Conservation (phyloP, 2,888 invertebrate species). For the Harmothoe impar region DNA sequence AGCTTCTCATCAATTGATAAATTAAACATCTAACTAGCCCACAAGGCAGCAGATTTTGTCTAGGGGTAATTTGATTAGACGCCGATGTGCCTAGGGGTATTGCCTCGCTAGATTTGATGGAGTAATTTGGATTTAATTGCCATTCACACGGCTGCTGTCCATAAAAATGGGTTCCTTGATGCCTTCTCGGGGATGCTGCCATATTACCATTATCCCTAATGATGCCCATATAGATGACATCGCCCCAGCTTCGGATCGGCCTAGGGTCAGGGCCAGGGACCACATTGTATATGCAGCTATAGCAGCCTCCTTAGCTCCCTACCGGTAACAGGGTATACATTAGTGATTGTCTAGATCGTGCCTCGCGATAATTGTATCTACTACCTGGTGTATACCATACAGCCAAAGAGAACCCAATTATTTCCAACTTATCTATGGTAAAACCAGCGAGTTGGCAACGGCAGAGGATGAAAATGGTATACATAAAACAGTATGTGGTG, state of each 20-base stretch:
- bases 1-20: slow-evolving; percentile 54
- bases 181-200: not conserved
- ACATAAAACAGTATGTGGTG: not conserved
- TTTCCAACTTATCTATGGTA: not conserved
- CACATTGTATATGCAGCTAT: slow-evolving; percentile 48
- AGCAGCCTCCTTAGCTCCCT: not conserved
- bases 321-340: slow-evolving; percentile 34
- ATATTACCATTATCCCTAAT: slow-evolving; percentile 50
- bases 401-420: not conserved
- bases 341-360: slow-evolving; percentile 39
- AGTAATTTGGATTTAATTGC: slow-evolving; percentile 51
- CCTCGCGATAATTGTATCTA: slow-evolving; percentile 1
- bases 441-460: not conserved
- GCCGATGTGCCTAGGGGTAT: slow-evolving; percentile 45
- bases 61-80: slow-evolving; percentile 55
- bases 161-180: slow-evolving; percentile 43
- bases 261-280: not conserved
- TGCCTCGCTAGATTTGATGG: slow-evolving; percentile 57
- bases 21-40: slow-evolving; percentile 54
- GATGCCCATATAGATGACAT: slow-evolving; percentile 57
- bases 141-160: slow-evolving; percentile 47
- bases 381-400: not conserved
- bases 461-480: not conserved
- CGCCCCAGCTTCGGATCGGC: not conserved
- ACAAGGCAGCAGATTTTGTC: slow-evolving; percentile 23